These are phyloP conservation scores for Noctua fimbriata DNA, from an alignment of 2,888 invertebrate species.

Conservation along the genomic window DNA sequence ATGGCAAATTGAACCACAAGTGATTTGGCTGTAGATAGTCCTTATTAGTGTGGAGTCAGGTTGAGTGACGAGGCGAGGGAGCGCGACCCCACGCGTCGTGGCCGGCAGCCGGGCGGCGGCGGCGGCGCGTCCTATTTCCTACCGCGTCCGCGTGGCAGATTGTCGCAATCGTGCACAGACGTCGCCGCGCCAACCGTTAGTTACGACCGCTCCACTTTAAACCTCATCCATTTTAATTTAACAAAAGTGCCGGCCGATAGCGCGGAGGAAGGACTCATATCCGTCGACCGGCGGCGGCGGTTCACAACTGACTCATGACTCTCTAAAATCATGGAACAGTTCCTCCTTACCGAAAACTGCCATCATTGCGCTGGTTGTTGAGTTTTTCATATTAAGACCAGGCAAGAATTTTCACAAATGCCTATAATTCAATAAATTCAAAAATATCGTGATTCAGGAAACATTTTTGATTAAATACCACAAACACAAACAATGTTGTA, in stretches of 20 bases:
- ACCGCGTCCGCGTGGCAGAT: conserved; percentile 76
- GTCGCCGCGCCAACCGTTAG: conserved; percentile 86
- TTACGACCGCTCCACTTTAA: conserved; percentile 89
- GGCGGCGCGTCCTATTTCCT: conserved; percentile 78
- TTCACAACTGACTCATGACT: conserved; percentile 68
- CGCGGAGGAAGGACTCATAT: conserved; percentile 89
- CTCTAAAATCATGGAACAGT: conserved; percentile 63
- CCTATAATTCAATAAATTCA: neutral
- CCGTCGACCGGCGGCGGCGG: conserved; percentile 79
- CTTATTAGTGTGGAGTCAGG: conserved; percentile 58
- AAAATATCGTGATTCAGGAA: neutral
- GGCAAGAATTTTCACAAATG: neutral
- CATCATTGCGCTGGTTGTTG: neutral
- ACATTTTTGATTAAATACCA: neutral
- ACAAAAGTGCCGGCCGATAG: conserved; percentile 90
- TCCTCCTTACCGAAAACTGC: conserved; percentile 47
- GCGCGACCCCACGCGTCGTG: conserved; percentile 81
- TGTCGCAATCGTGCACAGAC: conserved; percentile 82
- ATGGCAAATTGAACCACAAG: conserved; percentile 7
- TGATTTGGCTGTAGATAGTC: conserved; percentile 17
- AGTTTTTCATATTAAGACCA: neutral
- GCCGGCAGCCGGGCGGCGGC: conserved; percentile 36
- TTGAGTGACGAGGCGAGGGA: conserved; percentile 67
- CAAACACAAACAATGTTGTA: too few species aligned
- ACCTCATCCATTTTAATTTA: conserved; percentile 90